Evolutionary conservation across 2,797 vertebrate species (phyloP).

Genomic region (Eupleurogrammus muticus): DNA sequence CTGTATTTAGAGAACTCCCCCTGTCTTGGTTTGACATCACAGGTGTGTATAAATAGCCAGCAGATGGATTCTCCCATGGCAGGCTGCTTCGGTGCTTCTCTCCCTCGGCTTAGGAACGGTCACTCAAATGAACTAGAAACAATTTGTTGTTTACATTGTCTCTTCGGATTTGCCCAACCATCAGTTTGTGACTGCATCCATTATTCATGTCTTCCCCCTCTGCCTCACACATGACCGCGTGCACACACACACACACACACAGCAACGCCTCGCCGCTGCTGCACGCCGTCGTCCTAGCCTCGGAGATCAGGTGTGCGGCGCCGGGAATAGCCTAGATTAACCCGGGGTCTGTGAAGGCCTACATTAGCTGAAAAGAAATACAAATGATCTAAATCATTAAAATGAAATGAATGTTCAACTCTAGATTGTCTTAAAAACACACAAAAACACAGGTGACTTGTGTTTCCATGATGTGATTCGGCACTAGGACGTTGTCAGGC

Average conservation of each 20-base stretch:
- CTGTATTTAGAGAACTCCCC: neutral
- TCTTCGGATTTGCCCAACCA: slow-evolving; percentile 73
- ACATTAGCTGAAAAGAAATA: neutral
- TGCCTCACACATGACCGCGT: slow-evolving; percentile 31
- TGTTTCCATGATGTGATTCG: slow-evolving; percentile 16
- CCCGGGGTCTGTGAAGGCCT: neutral
- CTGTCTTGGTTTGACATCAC: slow-evolving; percentile 81
- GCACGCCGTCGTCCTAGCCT: slow-evolving; percentile 12
- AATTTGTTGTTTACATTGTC: slow-evolving; percentile 80
- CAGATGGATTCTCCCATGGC: slow-evolving; percentile 84
- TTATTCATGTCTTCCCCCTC: slow-evolving; percentile 76
- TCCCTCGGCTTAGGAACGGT: slow-evolving; percentile 39
- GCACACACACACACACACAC: slow-evolving; percentile 24
- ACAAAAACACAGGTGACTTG: neutral
- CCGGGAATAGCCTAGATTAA: slow-evolving; percentile 6
- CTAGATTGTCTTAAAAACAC: neutral
- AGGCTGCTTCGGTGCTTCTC: slow-evolving; percentile 55
- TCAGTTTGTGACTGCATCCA: slow-evolving; percentile 77
- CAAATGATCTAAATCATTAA: neutral
- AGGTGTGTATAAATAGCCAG: slow-evolving; percentile 83
- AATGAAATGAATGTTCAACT: neutral
- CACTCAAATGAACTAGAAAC: slow-evolving; percentile 81
- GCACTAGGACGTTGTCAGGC: slow-evolving; percentile 17
- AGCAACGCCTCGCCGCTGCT: slow-evolving; percentile 27
- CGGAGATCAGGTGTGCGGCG: slow-evolving; percentile 22